Evolutionary conservation across 1,140 invertebrate species (phyloP).

Genomic region (Brachionus sp.): DNA sequence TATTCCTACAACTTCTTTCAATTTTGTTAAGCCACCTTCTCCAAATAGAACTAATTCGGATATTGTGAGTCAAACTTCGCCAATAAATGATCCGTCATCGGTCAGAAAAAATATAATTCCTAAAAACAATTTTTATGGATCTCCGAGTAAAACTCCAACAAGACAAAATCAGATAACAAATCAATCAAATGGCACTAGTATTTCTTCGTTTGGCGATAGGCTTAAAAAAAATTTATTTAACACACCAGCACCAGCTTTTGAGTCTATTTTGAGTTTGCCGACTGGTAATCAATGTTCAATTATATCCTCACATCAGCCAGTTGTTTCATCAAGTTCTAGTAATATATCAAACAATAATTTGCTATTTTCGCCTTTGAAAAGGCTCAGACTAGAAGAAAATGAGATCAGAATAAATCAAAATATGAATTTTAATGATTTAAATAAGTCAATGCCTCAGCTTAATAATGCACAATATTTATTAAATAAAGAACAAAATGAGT

Average conservation of each 20-base stretch:
- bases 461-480: neutral
- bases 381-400: slow-evolving; percentile 20
- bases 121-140: slow-evolving; percentile 15
- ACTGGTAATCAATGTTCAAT: slow-evolving; percentile 48
- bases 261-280: slow-evolving; percentile 50
- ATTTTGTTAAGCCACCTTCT: slow-evolving; percentile 23
- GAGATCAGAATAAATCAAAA: no score
- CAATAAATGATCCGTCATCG: neutral
- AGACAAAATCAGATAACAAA: neutral
- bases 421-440: neutral
- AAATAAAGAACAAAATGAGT: neutral
- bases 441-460: neutral
- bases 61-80: neutral
- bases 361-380: slow-evolving; percentile 23
- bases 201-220: slow-evolving; percentile 11
- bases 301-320: neutral
- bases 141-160: slow-evolving; percentile 29
- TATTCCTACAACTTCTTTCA: neutral
- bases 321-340: slow-evolving; percentile 50
- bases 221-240: slow-evolving; percentile 41
- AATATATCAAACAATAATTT: neutral
- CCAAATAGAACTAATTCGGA: neutral
- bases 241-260: neutral
- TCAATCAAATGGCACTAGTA: neutral
- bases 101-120: slow-evolving; percentile 11